Percentiles rank a stretch among this genome's conserved stretches.
Conservation (phyloP, 1,140 invertebrate species). For the honey bee (Apis mellifera) region Amel_HAv3.1 CM009935.2:2894501-2895000, state of each 20-base stretch:
- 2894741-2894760: too few species aligned
- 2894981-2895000: too few species aligned
- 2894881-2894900: background rate
- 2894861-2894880: background rate
- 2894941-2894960: background rate
- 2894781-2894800: constrained; percentile 11
- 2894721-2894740: constrained; percentile 37
- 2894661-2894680: constrained; percentile 41
- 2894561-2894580: background rate
- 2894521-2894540: too few species aligned
- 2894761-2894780: constrained; percentile 23
- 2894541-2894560: too few species aligned
- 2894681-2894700: constrained; percentile 39
- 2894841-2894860: constrained; percentile 3
- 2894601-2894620: constrained; percentile 29
- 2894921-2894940: background rate
- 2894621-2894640: constrained; percentile 19
- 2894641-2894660: constrained; percentile 32
- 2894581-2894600: background rate
- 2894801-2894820: background rate
- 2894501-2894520: too few species aligned
- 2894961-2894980: too few species aligned
- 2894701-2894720: constrained; percentile 2
- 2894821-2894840: constrained; percentile 1
- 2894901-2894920: background rate